Base-by-base conservation (phyloP, 2,113 vertebrate species). In the Catagonus wagneri region DNA sequence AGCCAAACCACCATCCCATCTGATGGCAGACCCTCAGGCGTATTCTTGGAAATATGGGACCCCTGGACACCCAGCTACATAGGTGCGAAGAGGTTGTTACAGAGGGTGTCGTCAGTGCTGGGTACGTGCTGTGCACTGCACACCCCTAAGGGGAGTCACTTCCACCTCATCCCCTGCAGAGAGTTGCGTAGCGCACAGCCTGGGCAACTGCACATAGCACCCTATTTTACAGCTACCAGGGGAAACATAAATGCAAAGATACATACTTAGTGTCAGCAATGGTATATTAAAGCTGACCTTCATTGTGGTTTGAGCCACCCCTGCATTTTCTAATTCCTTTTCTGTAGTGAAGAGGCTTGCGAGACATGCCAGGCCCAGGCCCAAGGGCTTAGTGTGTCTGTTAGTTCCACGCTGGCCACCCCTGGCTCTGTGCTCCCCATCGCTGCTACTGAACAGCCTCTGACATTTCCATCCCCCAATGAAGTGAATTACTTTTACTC, bases 1-100 rank as follows among this genome's bases (percentile, higher is more conserved):
- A 3, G 50, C 36, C 39, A 0, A 34, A 2, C 1, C 1, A 34
- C 75, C 68, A 23, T 6, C 15, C 12, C 68, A 23, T 6, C 15
- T 8, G 0, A 7, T 19, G 39, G 54, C 80, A 58, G 84, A 60
- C 1, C 9, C 15, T 13, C 32, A 13, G 0, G 3, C 0, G 1
- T 1, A 25, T 29, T 22, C 52, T 3, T 0, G 29, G 69, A 89
- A 39, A 71, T 4, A 14, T 0, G 12, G n/a, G 32, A 5, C 15
- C 12, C 23, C 27, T n/a, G 20, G 19, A 76, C 4, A 56, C n/a
- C 44, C 34, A 1, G 44, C 72, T 29, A 7, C 50, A 11, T 7
- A 22, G 4, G 27, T 0, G 29, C 79, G 12, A 7, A 5, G 4
- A 7, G 14, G 50, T 44, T 10, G 4, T 13, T 1, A 5, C 1